Base-by-base conservation (phyloP, 2,797 vertebrate genomes). In the Diceros bicornis region DNA sequence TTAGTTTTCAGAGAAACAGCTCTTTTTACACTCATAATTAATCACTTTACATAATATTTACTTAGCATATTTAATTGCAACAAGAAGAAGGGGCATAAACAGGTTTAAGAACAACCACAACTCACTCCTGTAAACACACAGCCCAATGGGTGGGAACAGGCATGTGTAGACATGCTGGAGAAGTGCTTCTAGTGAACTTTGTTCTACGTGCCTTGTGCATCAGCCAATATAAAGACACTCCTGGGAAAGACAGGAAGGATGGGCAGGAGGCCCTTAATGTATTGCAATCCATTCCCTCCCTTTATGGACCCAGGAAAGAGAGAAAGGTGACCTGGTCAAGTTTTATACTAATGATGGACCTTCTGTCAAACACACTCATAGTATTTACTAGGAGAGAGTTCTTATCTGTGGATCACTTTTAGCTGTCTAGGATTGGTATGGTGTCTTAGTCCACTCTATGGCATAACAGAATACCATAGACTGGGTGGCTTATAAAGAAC, bases 151-250 rank as follows among this genome's bases (percentile, higher is more conserved):
- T n/a, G 4, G 61, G n/a, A 66, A 27, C 9, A 10, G 68, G 18
- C 1, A 1, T 6, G 12, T 14, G 50, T 1, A 17, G 25, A 23
- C 6, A 2, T 25, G 7, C 25, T 2, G 3, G 16, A 34, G 50
- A 9, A 2, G 6, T 10, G 32, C 14, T 50, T 2, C 52, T 7
- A 0, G 4, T 12, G 17, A 25, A 16, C 27, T 55, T n/a, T 5
- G 29, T 47, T 21, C 41, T n/a, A 12, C 12, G 0, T 79, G 62
- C 13, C 32, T 0, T 21, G 2, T 0, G 34, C 2, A 1, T 8
- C 4, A 0, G 9, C 44, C 79, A 2, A 0, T 25, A 2, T 29
- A 47, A 25, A 91, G 34, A 52, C 7, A 16, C 6, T 20, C n/a
- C 57, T 9, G 16, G 37, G 17, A 34, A 66, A 34, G 50, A 61